Evolutionary conservation across 1,140 invertebrate genomes (phyloP), one percentile per base, ranked within the genome.

Genomic region (Trichonephila clavipes): DNA sequence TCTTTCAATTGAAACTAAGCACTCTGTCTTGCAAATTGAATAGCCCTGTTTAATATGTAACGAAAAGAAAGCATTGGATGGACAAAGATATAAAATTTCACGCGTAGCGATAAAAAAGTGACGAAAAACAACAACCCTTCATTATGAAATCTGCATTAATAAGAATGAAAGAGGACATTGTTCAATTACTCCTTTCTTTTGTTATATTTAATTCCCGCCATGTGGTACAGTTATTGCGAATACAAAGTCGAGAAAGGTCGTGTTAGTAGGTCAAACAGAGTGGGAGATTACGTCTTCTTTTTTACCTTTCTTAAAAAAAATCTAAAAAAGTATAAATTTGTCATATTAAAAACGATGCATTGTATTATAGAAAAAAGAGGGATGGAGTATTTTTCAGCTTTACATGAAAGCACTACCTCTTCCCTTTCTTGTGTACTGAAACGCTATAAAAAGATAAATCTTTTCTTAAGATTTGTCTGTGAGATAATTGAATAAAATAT

Each of bases 401-500:
- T 51, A 51, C 51, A 51, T 51, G 51, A 51, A 51, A 51, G 10
- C 10, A 51, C 51, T 51, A 51, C 51, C 51, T 51, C 51, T 51
- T 51, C 7, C 51, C 6, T 51, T 51, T 51, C 10, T 51, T 51
- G 51, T 51, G 5, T 51, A 51, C 51, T 51, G 7, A 51, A 51
- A 12, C 51, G 1, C 51, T 51, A 51, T 51, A 10, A 51, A 10
- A 10, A 51, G 51, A 51, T 51, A 12, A 51, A 7, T 51, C n/a
- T 69, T 0, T 8, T 69, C 10, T 69, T 69, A 24, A 24, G n/a
- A 24, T 69, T 24, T 69, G n/a, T 28, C n/a, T 28, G 21, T 1
- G 21, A n/a, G 66, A 69, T 69, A 69, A 69, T 69, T 69, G 66
- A 69, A 69, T 69, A 69, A 69, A n/a, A n/a, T 69, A 12, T 69